Evolutionary conservation across 2,888 invertebrate genomes (phyloP).

Genomic region (Hydropsyche betteni): DNA sequence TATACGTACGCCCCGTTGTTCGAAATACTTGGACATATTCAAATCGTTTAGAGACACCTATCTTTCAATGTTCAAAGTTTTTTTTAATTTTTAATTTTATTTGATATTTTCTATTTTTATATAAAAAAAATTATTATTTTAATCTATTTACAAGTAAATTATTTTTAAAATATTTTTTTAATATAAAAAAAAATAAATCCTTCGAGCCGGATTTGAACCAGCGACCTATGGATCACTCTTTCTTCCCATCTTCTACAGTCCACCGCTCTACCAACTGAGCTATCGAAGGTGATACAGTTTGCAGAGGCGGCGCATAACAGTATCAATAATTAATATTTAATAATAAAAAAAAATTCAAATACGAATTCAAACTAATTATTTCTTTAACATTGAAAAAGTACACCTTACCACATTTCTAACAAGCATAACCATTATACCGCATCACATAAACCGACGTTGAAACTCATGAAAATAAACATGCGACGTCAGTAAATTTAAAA

Average conservation of each 20-base stretch:
- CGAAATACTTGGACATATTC: neutral
- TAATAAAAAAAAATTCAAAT: conserved; percentile 5
- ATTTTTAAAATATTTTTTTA: neutral
- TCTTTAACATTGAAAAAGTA: neutral
- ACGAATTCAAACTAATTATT: neutral
- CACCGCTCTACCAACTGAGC: conserved; percentile 69
- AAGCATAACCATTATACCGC: neutral
- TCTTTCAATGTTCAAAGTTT: no score
- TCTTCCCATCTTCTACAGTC: conserved; percentile 58
- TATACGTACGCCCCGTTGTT: neutral
- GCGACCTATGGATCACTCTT: conserved; percentile 65
- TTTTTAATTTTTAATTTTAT: no score
- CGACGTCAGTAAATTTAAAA: conserved; percentile 12
- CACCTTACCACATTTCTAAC: neutral
- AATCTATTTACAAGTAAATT: neutral
- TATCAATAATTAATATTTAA: neutral
- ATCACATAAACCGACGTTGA: conserved; percentile 1
- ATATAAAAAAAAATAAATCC: conserved; percentile 54
- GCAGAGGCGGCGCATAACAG: neutral
- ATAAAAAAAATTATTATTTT: no score
- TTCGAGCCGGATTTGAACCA: conserved; percentile 71
- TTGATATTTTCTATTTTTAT: no score
- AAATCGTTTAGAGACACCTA: neutral
- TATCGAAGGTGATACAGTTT: conserved; percentile 61
- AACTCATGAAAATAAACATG: conserved; percentile 17